Evolutionary conservation across 2,888 invertebrate genomes (phyloP).

Genomic region (Nasonia oneida): DNA sequence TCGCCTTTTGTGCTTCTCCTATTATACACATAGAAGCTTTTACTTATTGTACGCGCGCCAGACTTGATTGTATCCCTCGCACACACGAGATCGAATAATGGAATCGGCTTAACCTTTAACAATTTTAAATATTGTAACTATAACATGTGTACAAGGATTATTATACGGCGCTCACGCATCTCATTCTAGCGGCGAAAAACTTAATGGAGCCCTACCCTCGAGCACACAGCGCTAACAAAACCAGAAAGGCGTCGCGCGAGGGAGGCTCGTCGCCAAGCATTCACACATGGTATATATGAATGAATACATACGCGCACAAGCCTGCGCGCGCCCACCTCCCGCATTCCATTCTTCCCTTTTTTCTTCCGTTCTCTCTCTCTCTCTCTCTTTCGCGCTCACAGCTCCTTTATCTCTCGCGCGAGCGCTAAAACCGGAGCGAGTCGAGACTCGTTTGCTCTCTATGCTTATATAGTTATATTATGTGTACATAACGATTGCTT

Average conservation of each 20-base stretch:
- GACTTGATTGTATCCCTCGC: too few species aligned
- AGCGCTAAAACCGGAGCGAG: slow-evolving; percentile 29
- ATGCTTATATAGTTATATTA: slow-evolving; percentile 14
- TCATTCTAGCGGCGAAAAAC: background rate
- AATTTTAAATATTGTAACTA: too few species aligned
- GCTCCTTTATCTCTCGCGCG: background rate
- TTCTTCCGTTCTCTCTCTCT: slow-evolving; percentile 37
- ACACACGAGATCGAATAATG: too few species aligned
- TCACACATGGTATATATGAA: background rate
- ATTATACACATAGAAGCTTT: too few species aligned
- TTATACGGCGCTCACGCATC: background rate
- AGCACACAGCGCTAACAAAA: background rate
- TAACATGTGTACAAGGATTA: background rate
- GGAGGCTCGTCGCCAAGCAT: slow-evolving; percentile 11
- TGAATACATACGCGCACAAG: background rate
- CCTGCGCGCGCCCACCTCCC: background rate
- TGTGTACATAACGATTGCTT: background rate
- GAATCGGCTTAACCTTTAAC: too few species aligned
- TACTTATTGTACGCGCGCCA: too few species aligned
- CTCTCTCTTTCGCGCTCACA: slow-evolving; percentile 5
- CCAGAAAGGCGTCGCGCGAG: background rate
- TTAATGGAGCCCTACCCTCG: background rate
- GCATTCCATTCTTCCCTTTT: slow-evolving; percentile 51
- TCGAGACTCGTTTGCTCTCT: slow-evolving; percentile 31
- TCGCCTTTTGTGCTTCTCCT: background rate